A percentile compares a stretch with the other conserved stretches of the same genome.
Evolutionary conservation across 2,113 vertebrate species (phyloP).

Genomic region (Lucifuga dentata): DNA sequence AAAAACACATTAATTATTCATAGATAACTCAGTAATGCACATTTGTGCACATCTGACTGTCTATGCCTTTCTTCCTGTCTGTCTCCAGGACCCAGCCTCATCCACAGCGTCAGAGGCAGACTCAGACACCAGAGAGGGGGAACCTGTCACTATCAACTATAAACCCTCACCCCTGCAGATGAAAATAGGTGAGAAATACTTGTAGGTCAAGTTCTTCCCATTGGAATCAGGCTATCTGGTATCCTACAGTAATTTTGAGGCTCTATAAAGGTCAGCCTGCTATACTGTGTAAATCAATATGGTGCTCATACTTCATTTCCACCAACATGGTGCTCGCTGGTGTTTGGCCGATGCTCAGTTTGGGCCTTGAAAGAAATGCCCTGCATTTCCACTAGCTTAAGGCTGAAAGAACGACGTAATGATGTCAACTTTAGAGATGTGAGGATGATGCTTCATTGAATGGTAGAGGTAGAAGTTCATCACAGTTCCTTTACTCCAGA

Average conservation of each 20-base stretch:
- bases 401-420: too few relatives aligned
- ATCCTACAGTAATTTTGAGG: neutral
- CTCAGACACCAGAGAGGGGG: constrained; percentile 92
- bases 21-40: constrained; percentile 9
- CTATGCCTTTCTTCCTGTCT: neutral
- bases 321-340: too few relatives aligned
- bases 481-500: too few relatives aligned
- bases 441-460: too few relatives aligned
- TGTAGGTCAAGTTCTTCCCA: neutral
- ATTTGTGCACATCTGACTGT: constrained; percentile 37
- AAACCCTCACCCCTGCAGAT: constrained; percentile 97
- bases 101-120: constrained; percentile 93
- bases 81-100: constrained; percentile 91
- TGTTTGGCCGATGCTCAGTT: too few relatives aligned
- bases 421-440: too few relatives aligned
- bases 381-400: too few relatives aligned
- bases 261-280: neutral
- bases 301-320: too few relatives aligned
- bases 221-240: neutral
- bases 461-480: too few relatives aligned
- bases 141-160: constrained; percentile 97
- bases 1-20: constrained; percentile 48
- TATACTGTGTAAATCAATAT: neutral
- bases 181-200: constrained; percentile 90
- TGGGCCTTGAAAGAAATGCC: too few relatives aligned